phyloP scores from a whole-genome alignment of 1,140 invertebrate species.

The Cheumatopsyche charites region DNA sequence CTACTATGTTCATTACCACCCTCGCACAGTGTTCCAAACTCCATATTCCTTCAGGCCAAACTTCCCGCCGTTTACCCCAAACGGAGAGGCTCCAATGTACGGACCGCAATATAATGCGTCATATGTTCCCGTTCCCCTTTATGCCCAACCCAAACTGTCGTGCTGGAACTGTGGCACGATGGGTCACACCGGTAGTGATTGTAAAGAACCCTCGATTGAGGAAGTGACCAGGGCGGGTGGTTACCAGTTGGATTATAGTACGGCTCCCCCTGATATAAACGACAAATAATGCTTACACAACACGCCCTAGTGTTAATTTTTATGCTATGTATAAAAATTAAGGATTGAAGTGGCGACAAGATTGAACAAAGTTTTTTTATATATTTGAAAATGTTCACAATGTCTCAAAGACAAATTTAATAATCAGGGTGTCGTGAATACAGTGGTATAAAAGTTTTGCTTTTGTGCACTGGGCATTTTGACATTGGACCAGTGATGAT shows the following conservation, averaged over 20 bases:
- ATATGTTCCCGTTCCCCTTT: conserved; percentile 59
- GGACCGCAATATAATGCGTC: conserved; percentile 47
- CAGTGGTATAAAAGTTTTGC: conserved; percentile 37
- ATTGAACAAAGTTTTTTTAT: conserved; percentile 35
- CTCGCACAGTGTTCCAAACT: conserved; percentile 53
- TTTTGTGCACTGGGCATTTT: conserved; percentile 46
- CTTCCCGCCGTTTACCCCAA: conserved; percentile 48
- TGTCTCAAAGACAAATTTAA: conserved; percentile 47
- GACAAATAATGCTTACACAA: conserved; percentile 54
- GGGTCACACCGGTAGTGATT: conserved; percentile 80
- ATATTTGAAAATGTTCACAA: conserved; percentile 30
- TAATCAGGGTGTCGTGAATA: conserved; percentile 46
- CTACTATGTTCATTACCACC: conserved; percentile 55
- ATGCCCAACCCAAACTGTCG: conserved; percentile 63
- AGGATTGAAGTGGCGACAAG: conserved; percentile 9
- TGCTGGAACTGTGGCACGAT: conserved; percentile 79
- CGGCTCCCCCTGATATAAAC: conserved; percentile 55
- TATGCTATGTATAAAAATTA: conserved; percentile 27
- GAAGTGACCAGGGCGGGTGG: conserved; percentile 75
- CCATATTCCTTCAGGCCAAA: conserved; percentile 28
- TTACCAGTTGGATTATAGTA: conserved; percentile 67
- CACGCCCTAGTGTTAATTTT: conserved; percentile 29
- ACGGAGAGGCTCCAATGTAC: conserved; percentile 43
- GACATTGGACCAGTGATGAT: conserved; percentile 23
- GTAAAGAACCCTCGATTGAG: conserved; percentile 86